Base-by-base conservation (phyloP, 23 tunicate species). In the Clavelina lepadiformis region DNA sequence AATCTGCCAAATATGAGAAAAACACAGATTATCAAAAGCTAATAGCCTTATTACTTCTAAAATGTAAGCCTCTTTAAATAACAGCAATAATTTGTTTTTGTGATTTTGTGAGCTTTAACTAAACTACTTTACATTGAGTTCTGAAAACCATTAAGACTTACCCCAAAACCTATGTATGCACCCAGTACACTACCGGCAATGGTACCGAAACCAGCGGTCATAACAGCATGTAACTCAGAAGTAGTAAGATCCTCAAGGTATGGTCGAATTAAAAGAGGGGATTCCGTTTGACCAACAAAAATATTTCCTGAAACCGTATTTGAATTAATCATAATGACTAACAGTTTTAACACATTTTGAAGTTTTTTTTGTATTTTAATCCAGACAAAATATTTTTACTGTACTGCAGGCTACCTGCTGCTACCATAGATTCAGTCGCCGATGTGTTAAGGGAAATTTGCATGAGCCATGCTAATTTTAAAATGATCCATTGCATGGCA, bases 401-500 rank as follows among this genome's bases (percentile, higher is more conserved):
- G n/a, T n/a, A n/a, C n/a, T n/a, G n/a, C n/a, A n/a, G n/a, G n/a
- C n/a, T 52, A 81, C 97, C 97, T 75, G 97, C 97, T 34, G 97
- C 97, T 2, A 86, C 88, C 97, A 89, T 89, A 2, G 97, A 89
- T 61, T 89, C 97, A 1, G 97, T 81, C 8, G 88, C 89, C 2
- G 97, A 89, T 6, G 97, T 89, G 19, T 63, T 52, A 5, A 89
- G 76, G 20, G 97, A 58, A 15, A 89, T 52, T 60, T 89, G 97
- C 97, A 89, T 89, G 20, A 89, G 46, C 89, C 89, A 89, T 31
- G 80, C 88, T 13, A 89, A 63, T 55, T 89, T 89, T 0, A 69
- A 50, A 29, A 89, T 89, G 31, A 89, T 68, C 97, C 97, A 89
- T 50, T 89, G 97, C 97, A 89, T 89, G 24, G 89, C 97, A 28